phyloP scores from a whole-genome alignment of 2,797 vertebrate species.

The Typhlichthys eigenmanni region DNA sequence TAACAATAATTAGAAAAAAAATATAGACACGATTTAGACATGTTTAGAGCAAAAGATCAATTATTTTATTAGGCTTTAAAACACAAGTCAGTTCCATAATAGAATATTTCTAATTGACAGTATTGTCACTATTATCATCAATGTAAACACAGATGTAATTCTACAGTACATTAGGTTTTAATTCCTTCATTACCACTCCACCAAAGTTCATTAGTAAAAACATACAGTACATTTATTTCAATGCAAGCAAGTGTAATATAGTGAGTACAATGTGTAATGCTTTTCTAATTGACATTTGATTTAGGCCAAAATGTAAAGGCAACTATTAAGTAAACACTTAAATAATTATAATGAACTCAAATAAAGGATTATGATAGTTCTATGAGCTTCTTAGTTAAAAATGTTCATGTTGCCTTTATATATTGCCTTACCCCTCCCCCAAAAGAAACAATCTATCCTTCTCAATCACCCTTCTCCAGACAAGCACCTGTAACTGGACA shows the following conservation, averaged over 20 bases:
- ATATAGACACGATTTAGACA: not conserved
- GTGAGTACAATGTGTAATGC: constrained; percentile 19
- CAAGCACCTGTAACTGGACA: too few relatives aligned
- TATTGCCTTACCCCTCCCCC: not conserved
- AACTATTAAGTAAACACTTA: constrained; percentile 7
- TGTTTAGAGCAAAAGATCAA: constrained; percentile 47
- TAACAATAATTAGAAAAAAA: too few relatives aligned
- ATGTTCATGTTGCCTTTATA: constrained; percentile 41
- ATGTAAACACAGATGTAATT: constrained; percentile 49
- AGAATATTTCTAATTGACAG: constrained; percentile 33
- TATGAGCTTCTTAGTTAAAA: constrained; percentile 27
- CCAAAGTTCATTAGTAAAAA: constrained; percentile 26
- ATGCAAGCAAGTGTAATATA: constrained; percentile 38
- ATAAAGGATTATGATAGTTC: too few relatives aligned
- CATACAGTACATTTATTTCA: constrained; percentile 33
- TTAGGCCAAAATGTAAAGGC: constrained; percentile 22
- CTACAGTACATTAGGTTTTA: constrained; percentile 18
- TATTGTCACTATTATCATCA: constrained; percentile 39
- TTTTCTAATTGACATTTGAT: constrained; percentile 25
- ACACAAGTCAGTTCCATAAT: constrained; percentile 58
- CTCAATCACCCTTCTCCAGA: too few relatives aligned
- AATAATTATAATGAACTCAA: constrained; percentile 1
- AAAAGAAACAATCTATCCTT: too few relatives aligned
- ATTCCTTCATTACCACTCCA: constrained; percentile 38
- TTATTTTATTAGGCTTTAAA: constrained; percentile 69